Percentiles rank a stretch among this genome's conserved stretches.
phyloP scores from a whole-genome alignment of 1,140 invertebrate genomes.

The Oscheius sp. region DNA sequence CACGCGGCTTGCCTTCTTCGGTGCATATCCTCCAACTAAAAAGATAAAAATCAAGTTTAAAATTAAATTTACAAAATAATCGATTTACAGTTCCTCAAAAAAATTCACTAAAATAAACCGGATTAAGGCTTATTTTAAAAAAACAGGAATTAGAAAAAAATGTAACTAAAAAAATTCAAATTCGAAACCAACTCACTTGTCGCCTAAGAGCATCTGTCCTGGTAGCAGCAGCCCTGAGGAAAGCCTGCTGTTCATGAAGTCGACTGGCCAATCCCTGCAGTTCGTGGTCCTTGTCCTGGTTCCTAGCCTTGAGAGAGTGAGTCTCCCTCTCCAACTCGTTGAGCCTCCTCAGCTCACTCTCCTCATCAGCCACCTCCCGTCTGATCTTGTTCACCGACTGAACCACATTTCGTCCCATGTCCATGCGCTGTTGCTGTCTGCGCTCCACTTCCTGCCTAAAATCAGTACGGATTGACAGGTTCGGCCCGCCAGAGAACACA shows the following conservation, averaged over 20 bases:
- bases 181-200: too few species aligned
- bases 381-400: background rate
- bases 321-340: conserved; percentile 3
- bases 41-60: too few species aligned
- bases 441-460: background rate
- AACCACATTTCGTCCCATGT: background rate
- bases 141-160: too few species aligned
- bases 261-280: background rate
- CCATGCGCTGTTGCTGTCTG: background rate
- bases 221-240: background rate
- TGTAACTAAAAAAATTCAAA: too few species aligned
- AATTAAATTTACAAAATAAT: too few species aligned
- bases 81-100: too few species aligned
- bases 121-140: too few species aligned
- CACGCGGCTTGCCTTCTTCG: conserved; percentile 13
- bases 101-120: too few species aligned
- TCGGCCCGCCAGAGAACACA: too few species aligned
- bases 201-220: background rate
- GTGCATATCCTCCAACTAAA: conserved; percentile 23
- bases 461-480: too few species aligned
- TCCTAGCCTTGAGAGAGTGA: background rate
- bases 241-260: background rate
- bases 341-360: conserved; percentile 14
- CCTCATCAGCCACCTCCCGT: conserved; percentile 26
- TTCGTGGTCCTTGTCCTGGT: background rate